Evolutionary conservation across 2,888 invertebrate genomes (phyloP), one percentile per base, ranked within the genome.

Genomic region (Sinelater perroti): DNA sequence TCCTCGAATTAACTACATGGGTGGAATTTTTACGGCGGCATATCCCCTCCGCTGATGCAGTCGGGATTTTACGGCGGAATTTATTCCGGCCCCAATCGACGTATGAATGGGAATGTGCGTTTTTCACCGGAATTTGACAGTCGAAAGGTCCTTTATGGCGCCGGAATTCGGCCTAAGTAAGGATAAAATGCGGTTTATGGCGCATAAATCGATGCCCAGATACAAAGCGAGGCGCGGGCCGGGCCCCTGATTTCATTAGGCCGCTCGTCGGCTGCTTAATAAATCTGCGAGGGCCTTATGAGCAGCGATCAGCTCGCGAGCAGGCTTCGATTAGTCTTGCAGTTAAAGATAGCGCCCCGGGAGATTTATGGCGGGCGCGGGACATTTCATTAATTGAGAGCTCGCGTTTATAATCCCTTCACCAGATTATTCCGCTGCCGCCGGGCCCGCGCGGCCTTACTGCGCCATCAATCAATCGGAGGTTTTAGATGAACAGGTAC

Each of bases 361-460:
- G 58, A 60, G 66, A 67, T 67, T 67, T 66, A 66, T 62, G 56
- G 66, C 59, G 60, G 60, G 65, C 66, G 58, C 62, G 62, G 65
- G 67, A 68, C 67, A 66, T 68, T 67, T 66, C 66, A 68, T 68
- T 68, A 68, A 68, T 68, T 67, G 67, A 66, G 66, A 64, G 62
- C 66, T 64, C 64, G 67, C 66, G 64, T 65, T 67, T 67, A 68
- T 68, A 67, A 67, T 67, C 66, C 67, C 60, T 57, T 66, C 64
- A 66, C 64, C 65, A 65, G 64, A 67, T 66, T 67, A 66, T 66
- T 61, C 60, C 56, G 62, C 61, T 57, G 36, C 57, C 57, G 64
- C 65, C 60, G 63, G 61, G 61, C 61, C 61, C 54, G 28, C 49
- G 64, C 52, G 63, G 61, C 64, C 63, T 63, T 57, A 66, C 61